These are phyloP conservation scores for Heliornis fulica DNA, from an alignment of 2,113 vertebrate species.

Conservation along the genomic window DNA sequence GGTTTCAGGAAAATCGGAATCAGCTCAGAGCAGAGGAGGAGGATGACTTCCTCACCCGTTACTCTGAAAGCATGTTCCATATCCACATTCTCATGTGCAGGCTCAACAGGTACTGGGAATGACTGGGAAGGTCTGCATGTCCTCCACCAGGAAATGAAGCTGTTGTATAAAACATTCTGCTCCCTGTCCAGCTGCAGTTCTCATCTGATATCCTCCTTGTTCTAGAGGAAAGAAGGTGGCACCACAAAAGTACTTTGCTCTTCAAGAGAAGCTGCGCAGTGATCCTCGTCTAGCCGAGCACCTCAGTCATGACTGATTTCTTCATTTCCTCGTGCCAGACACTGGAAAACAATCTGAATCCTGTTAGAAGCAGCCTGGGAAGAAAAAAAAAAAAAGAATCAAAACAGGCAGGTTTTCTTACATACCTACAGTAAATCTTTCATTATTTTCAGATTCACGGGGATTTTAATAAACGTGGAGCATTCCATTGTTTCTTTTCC, in stretches of 20 bases:
- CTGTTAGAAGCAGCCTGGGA: background rate
- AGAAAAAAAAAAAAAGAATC: background rate
- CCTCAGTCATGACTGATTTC: background rate
- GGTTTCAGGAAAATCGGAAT: slow-evolving; percentile 77
- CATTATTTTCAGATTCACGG: background rate
- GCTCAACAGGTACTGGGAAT: slow-evolving; percentile 68
- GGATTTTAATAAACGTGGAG: background rate
- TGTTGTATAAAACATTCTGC: background rate
- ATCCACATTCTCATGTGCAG: slow-evolving; percentile 69
- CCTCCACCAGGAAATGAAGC: background rate
- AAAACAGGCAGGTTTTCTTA: background rate
- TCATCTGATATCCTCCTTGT: background rate
- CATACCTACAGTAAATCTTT: background rate
- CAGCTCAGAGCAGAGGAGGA: slow-evolving; percentile 63
- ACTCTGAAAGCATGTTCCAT: slow-evolving; percentile 73
- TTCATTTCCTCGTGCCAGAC: background rate
- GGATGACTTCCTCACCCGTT: slow-evolving; percentile 64
- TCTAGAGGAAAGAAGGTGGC: slow-evolving; percentile 74
- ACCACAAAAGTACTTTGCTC: slow-evolving; percentile 63
- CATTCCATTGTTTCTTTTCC: background rate
- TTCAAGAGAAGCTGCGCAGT: slow-evolving; percentile 72
- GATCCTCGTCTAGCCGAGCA: slow-evolving; percentile 64
- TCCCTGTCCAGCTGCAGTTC: background rate
- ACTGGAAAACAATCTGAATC: background rate
- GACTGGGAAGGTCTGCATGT: background rate